Evolutionary conservation across 2,113 vertebrate species (phyloP), one percentile per base, ranked within the genome.

Genomic region (Egretta garzetta): DNA sequence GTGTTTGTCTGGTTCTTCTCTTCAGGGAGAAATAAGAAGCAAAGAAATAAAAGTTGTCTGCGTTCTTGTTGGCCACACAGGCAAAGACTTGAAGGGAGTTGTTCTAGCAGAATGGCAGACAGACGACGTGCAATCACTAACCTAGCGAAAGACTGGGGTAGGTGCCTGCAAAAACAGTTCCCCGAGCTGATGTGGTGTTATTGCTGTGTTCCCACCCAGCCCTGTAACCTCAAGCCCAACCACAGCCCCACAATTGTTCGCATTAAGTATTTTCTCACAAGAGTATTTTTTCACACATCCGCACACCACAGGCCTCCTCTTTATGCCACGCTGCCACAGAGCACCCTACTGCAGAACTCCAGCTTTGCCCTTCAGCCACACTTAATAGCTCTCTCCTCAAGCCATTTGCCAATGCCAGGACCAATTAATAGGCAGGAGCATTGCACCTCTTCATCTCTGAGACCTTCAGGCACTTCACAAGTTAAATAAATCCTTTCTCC

Each of bases 281-380:
- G 24, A 47, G 52, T 32, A 3, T 19, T 55, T 81, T 83, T 35
- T 33, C 70, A 49, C 56, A 75, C 73, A 26, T 24, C 80, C 56
- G 64, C 17, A 3, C 1, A 1, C 63, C 73, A 18, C 68, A 63
- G 37, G 23, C 72, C 72, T 62, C 49, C 27, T 22, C 63, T 77
- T n/a, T 8, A 4, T 2, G n/a, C 72, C 28, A 2, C 0, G 0
- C 52, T 5, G 10, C 22, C 2, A 1, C 3, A 0, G 43, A 90
- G 49, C 59, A 32, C 55, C 22, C 68, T 7, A 0, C 0, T 0
- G 50, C 74, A 84, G 20, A 55, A 2, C 75, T 88, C 45, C 62
- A 49, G 58, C 74, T 91, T 49, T 90, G 85, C 79, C 85, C 85
- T 70, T 73, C 79, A 80, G 75, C 71, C 74, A 80, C 45, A 8